Conservation (phyloP, 2,797 vertebrate species). For the Lemur catta region DNA sequence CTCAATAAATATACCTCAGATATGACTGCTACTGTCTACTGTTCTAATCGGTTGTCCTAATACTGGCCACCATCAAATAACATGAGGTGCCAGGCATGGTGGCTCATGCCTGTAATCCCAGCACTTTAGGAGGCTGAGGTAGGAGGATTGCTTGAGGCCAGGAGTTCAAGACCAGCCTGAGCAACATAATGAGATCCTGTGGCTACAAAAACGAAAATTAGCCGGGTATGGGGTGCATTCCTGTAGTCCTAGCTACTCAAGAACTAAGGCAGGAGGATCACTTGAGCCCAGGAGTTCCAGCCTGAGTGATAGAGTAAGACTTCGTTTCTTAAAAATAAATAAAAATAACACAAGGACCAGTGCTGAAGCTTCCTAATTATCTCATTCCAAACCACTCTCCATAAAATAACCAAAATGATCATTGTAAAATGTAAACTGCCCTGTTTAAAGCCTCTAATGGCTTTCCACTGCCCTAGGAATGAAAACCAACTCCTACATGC, state of each 20-base stretch:
- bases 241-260: neutral
- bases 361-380: neutral
- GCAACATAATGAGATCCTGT: neutral
- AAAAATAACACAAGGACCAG: neutral
- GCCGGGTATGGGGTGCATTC: neutral
- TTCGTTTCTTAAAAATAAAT: neutral
- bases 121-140: neutral
- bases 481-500: neutral
- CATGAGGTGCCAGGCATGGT: neutral
- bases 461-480: neutral
- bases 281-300: neutral
- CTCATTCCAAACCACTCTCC: neutral
- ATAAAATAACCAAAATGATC: neutral
- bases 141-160: neutral
- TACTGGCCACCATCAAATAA: neutral
- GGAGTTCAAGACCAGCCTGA: neutral
- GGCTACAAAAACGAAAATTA: neutral
- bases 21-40: neutral
- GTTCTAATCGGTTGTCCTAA: neutral
- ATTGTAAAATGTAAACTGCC: neutral
- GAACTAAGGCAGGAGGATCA: neutral
- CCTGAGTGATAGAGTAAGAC: neutral
- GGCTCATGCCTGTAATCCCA: neutral
- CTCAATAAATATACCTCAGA: neutral
- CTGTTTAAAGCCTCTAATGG: neutral